Evolutionary conservation across 1,140 invertebrate species (phyloP), one percentile per base, ranked within the genome.

Genomic region (Diploscapter pachys): DNA sequence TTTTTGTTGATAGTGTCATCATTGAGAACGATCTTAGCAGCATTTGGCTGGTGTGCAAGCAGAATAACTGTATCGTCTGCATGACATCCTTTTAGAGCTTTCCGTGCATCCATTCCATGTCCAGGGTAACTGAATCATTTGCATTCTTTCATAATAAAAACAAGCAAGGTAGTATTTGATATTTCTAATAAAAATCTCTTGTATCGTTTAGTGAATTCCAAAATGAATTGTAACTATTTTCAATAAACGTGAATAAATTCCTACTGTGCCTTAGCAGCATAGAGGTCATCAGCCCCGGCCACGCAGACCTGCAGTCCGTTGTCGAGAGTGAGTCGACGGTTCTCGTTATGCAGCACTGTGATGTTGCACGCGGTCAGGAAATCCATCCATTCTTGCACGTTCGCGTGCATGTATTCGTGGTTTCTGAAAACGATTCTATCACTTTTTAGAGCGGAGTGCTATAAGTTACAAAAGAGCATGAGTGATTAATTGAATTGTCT

Each of bases 331-430:
- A 78, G 54, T 4, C 67, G 65, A 3, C 53, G 52, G 54, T 76
- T 68, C n/a, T 75, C 50, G 61, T 78, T 78, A 57, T 78, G 76
- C 3, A 78, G 68, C 3, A 75, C 75, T 8, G 75, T 76, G 4
- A 76, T 76, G 53, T 76, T 76, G 51, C 75, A 76, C 51, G 54
- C 64, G 9, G 65, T 53, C 9, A 78, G 59, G 69, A 75, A 78
- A 13, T 11, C 51, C 51, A 78, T 70, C 76, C 76, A 78, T 61
- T 78, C 73, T 5, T 78, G 65, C 49, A 78, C 73, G 13, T 75
- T 78, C 13, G 72, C 76, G 53, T 78, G 76, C 72, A 75, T 75
- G 66, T 78, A 78, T 59, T 78, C 76, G 49, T 78, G 76, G 48
- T 78, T 78, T 5, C 76, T 73, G 73, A n/a, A 9, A 67, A n/a